Conservation (phyloP, 1,140 invertebrate species). For the Zaprionus davidi region DNA sequence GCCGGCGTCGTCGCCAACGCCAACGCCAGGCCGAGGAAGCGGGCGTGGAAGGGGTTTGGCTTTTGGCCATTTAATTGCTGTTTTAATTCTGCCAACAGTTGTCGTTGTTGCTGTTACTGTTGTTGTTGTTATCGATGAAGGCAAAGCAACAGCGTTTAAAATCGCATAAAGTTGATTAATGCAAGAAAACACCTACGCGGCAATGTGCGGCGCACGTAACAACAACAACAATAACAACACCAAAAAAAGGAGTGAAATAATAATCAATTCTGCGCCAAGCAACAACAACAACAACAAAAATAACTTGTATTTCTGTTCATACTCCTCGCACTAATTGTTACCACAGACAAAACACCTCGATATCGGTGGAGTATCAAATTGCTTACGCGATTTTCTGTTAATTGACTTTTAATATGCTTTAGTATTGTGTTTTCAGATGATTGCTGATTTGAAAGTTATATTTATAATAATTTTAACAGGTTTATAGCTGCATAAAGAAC, state of each 20-base stretch:
- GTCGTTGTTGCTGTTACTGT: conserved; percentile 53
- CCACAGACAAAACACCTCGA: neutral
- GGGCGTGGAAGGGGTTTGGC: conserved; percentile 55
- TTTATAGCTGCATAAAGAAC: neutral
- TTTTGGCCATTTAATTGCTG: conserved; percentile 81
- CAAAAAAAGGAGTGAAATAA: conserved; percentile 21
- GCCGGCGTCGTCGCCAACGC: neutral
- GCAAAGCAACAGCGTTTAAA: conserved; percentile 43
- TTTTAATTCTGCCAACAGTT: conserved; percentile 68
- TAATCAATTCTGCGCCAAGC: conserved; percentile 11
- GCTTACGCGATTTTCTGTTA: neutral
- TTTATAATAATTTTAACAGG: neutral
- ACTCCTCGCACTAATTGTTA: conserved; percentile 10
- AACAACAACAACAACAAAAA: conserved; percentile 3
- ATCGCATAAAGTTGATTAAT: conserved; percentile 71
- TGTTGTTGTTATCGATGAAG: conserved; percentile 44
- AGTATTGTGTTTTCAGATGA: neutral
- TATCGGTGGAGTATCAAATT: conserved; percentile 1
- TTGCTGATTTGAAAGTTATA: conserved; percentile 6
- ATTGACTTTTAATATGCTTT: conserved; percentile 4
- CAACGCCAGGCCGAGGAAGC: neutral
- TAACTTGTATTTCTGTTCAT: conserved; percentile 25
- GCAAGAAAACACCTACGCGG: conserved; percentile 62
- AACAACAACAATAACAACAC: conserved; percentile 8
- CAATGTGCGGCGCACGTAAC: conserved; percentile 2